Evolutionary conservation across 2,113 vertebrate species (phyloP).

Genomic region (Heterotilapia buettikoferi): DNA sequence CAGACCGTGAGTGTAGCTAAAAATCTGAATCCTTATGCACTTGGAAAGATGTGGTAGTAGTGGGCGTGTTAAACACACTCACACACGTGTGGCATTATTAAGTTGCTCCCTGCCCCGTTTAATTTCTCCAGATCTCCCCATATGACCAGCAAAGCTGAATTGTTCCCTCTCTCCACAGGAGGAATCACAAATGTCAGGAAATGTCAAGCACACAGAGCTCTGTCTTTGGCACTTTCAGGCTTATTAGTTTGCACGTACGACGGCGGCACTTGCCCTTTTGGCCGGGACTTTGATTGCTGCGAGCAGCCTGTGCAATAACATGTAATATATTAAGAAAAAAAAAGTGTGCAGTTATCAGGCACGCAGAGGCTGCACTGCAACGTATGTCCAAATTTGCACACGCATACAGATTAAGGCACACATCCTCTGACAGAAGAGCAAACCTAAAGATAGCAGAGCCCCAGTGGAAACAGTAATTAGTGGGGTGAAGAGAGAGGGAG

Average conservation of each 20-base stretch:
- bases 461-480: conserved; percentile 65
- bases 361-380: background rate
- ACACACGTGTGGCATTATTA: conserved; percentile 54
- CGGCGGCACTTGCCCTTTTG: conserved; percentile 42
- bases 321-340: background rate
- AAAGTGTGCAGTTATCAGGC: conserved; percentile 32
- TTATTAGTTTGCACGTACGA: conserved; percentile 32
- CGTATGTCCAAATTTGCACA: background rate
- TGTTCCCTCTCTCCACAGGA: conserved; percentile 49
- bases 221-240: conserved; percentile 47
- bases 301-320: background rate
- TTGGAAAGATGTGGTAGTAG: background rate
- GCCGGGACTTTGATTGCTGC: conserved; percentile 19
- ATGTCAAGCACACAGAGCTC: conserved; percentile 59
- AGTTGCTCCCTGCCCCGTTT: conserved; percentile 24
- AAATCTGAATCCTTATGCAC: background rate
- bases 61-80: background rate
- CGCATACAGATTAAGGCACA: conserved; percentile 19
- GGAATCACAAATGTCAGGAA: conserved; percentile 65
- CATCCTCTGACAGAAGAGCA: conserved; percentile 50
- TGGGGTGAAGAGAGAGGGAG: conserved; percentile 53
- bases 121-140: conserved; percentile 24
- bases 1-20: background rate
- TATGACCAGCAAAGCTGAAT: conserved; percentile 52
- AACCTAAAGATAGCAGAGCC: conserved; percentile 64